These are phyloP conservation scores for Siderastrea radians DNA, from an alignment of 92 coral and sea anemone genomes.

Conservation along the genomic window DNA sequence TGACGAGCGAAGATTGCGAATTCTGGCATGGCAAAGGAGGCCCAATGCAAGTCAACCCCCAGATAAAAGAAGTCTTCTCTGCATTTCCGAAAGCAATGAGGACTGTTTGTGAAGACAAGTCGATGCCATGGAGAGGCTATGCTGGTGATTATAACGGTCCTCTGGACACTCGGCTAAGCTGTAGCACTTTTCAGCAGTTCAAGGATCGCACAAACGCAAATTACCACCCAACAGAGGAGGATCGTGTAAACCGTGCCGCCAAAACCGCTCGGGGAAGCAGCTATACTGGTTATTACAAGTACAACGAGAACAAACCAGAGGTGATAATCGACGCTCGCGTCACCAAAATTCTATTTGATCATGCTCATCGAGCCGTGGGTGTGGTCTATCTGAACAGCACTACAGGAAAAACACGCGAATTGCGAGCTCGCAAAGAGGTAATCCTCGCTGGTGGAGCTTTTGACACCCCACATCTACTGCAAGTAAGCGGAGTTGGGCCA, in stretches of 20 bases:
- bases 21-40: constrained; percentile 67
- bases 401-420: constrained; percentile 42
- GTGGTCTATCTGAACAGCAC: constrained; percentile 45
- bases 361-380: constrained; percentile 28
- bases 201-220: constrained; percentile 35
- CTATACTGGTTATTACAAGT: constrained; percentile 56
- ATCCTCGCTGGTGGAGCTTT: constrained; percentile 56
- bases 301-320: constrained; percentile 21
- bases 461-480: constrained; percentile 65
- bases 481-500: constrained; percentile 66
- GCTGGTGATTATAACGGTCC: constrained; percentile 56
- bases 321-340: constrained; percentile 42
- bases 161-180: constrained; percentile 34
- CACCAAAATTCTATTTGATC: constrained; percentile 45
- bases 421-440: constrained; percentile 51
- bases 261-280: constrained; percentile 64
- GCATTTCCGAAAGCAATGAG: constrained; percentile 49
- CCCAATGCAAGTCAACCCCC: constrained; percentile 66
- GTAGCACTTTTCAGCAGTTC: constrained; percentile 60
- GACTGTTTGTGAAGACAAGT: constrained; percentile 51
- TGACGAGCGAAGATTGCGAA: constrained; percentile 42
- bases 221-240: constrained; percentile 20
- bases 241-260: constrained; percentile 49
- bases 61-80: constrained; percentile 49
- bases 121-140: constrained; percentile 62